These are phyloP conservation scores for Abrostola triplasia DNA, from an alignment of 2,888 invertebrate species.

Conservation along the genomic window DNA sequence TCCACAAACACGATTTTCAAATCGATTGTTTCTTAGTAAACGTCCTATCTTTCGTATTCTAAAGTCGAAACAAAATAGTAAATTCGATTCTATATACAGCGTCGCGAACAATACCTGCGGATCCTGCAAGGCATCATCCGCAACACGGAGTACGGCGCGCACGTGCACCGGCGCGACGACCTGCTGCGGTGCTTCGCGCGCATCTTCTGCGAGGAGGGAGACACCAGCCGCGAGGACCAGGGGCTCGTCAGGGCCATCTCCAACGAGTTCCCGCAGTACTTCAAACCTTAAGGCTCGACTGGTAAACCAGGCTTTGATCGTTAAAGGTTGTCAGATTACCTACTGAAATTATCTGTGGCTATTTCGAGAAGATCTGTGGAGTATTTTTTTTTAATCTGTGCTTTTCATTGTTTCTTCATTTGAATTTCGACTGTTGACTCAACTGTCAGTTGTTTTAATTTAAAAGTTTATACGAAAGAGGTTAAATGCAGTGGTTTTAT, in stretches of 20 bases:
- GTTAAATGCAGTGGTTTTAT: conserved; percentile 3
- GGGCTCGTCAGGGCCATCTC: conserved; percentile 93
- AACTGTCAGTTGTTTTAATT: conserved; percentile 7
- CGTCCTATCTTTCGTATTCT: too few relatives aligned
- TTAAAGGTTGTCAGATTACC: conserved; percentile 30
- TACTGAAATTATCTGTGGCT: conserved; percentile 5
- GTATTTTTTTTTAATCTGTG: neutral
- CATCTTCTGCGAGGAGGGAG: conserved; percentile 95
- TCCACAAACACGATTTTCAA: too few relatives aligned
- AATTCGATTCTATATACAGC: conserved; percentile 76
- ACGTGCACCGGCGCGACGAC: conserved; percentile 94
- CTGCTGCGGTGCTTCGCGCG: conserved; percentile 95
- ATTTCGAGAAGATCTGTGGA: conserved; percentile 15
- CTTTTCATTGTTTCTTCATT: conserved; percentile 1
- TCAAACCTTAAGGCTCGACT: conserved; percentile 87
- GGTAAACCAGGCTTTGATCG: conserved; percentile 24
- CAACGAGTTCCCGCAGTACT: conserved; percentile 94
- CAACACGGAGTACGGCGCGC: conserved; percentile 94
- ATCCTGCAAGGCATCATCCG: conserved; percentile 94
- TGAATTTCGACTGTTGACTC: neutral
- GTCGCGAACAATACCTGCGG: conserved; percentile 93
- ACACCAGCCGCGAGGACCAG: conserved; percentile 92
- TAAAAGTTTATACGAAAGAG: conserved; percentile 1
- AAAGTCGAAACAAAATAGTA: too few relatives aligned
- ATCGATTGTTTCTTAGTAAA: too few relatives aligned